Conservation (phyloP, 2,888 invertebrate species). For the Agrochola lychnidis region DNA sequence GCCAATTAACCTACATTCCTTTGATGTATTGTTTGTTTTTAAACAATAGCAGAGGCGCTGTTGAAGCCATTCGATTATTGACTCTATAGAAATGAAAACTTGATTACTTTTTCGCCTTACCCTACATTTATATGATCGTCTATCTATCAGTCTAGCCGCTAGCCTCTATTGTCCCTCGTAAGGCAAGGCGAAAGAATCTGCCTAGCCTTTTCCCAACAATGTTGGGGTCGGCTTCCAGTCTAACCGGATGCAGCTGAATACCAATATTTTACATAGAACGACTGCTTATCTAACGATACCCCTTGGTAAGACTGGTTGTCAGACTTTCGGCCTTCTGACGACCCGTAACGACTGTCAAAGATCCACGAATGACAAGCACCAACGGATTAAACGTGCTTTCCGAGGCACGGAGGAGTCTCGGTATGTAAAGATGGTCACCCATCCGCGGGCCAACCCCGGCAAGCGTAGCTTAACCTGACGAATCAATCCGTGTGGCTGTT, state of each 20-base stretch:
- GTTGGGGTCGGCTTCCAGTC: not conserved
- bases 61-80: slow-evolving; percentile 3
- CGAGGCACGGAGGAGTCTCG: too few relatives aligned
- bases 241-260: not conserved
- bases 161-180: not conserved
- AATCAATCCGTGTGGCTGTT: too few relatives aligned
- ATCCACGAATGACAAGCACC: too few relatives aligned
- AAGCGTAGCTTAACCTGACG: too few relatives aligned
- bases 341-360: too few relatives aligned
- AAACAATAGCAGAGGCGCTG: slow-evolving; percentile 31
- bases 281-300: not conserved
- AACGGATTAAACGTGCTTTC: too few relatives aligned
- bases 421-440: too few relatives aligned
- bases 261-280: not conserved
- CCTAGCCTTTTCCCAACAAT: not conserved
- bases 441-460: too few relatives aligned
- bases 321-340: too few relatives aligned
- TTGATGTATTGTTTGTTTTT: slow-evolving; percentile 35
- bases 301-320: too few relatives aligned
- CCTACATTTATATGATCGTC: not conserved
- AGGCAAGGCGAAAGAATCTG: too few relatives aligned
- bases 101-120: not conserved
- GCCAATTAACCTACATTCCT: slow-evolving; percentile 55
- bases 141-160: not conserved
- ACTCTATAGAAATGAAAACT: slow-evolving; percentile 20